Evolutionary conservation across 2,888 invertebrate species (phyloP), one percentile per base, ranked within the genome.

Genomic region (Ernsta delagoae): DNA sequence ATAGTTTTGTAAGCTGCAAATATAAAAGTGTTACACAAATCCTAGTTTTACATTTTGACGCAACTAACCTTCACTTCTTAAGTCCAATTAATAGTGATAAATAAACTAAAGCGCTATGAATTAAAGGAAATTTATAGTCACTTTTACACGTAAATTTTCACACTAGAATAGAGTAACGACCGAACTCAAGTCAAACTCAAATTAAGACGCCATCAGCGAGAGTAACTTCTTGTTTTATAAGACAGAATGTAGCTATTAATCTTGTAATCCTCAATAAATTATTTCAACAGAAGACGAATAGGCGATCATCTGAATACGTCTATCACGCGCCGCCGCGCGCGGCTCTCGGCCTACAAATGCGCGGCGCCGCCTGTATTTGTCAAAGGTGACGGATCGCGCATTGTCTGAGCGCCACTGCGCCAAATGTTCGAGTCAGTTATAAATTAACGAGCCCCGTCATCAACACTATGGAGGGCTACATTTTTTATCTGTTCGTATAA

Each of bases 1-100:
- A 79, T 82, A 77, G 71, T 83, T 83, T 83, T 83, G 74, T 81
- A 81, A 79, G 74, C 76, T 77, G 75, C 73, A 78, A 77, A 75
- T 79, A 74, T 79, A 81, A 81, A 75, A 75, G 75, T 79, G 81
- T 81, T 79, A 77, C 75, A 69, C 59, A 70, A 31, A 31, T 31
- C 31, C 31, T 31, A 31, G 31, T 31, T 31, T 31, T 31, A 31
- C 31, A 31, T 31, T 31, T 31, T 31, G 31, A 31, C 31, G 31
- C 31, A 31, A 31, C 1, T 31, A 3, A 31, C 31, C 31, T 31
- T 31, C 31, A 31, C 3, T 31, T 3, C 31, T 31, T 31, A 31
- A 31, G 31, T 31, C 2, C 31, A 31, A 31, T 31, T 31, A 31
- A 31, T 31, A 4, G 2, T 31, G 31, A 31, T 31, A 31, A 31